These are phyloP conservation scores for Drepana falcataria DNA, from an alignment of 2,888 invertebrate genomes.

Conservation along the genomic window DNA sequence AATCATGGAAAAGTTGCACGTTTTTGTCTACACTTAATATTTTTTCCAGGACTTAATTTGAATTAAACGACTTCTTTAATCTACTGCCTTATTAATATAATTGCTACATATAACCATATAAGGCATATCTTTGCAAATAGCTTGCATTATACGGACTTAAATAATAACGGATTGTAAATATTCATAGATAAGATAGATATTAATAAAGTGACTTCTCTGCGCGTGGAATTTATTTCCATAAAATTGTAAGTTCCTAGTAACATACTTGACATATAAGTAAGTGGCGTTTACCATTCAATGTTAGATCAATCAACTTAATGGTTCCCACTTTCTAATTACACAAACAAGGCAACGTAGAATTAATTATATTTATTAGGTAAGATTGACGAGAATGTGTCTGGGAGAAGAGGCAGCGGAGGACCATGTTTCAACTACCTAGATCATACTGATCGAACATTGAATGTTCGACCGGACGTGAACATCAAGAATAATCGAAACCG, in stretches of 20 bases:
- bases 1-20: too few species aligned
- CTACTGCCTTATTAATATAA: neutral
- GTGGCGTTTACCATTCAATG: neutral
- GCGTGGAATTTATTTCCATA: neutral
- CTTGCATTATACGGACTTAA: neutral
- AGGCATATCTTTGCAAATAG: neutral
- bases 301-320: neutral
- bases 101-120: neutral
- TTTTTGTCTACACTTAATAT: too few species aligned
- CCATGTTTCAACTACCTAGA: too few species aligned
- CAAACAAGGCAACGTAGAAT: neutral
- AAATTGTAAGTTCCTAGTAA: slow-evolving; percentile 1
- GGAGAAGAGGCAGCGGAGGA: too few species aligned
- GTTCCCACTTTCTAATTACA: neutral
- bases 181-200: neutral
- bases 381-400: neutral
- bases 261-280: neutral
- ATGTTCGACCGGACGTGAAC: too few species aligned
- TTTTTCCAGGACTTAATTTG: too few species aligned
- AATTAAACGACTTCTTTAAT: neutral
- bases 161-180: neutral
- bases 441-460: too few species aligned
- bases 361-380: neutral
- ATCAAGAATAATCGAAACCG: too few species aligned
- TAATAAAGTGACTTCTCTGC: neutral